Evolutionary conservation across 2,797 vertebrate species (phyloP).

Genomic region (Poliocrania exsul): DNA sequence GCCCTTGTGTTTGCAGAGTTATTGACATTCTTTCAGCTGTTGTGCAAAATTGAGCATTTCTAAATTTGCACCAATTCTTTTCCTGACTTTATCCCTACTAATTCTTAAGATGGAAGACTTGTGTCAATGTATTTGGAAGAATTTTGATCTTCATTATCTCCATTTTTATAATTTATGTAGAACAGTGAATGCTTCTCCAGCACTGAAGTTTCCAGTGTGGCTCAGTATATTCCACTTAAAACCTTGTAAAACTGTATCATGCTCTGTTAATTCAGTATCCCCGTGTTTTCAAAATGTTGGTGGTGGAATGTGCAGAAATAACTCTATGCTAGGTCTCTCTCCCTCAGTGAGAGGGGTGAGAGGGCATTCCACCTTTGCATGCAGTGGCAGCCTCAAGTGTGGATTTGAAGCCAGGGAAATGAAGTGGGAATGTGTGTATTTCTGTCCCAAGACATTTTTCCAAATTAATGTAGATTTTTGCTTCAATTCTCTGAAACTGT

Average conservation of each 20-base stretch:
- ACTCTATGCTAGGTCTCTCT: not conserved
- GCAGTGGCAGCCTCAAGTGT: not conserved
- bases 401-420: not conserved
- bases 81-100: not conserved
- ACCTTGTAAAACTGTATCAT: not conserved
- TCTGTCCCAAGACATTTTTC: not conserved
- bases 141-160: not conserved
- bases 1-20: not conserved
- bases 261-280: not conserved
- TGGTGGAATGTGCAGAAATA: not conserved
- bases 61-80: not conserved
- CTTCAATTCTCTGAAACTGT: not conserved
- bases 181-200: not conserved
- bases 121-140: not conserved
- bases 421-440: not conserved
- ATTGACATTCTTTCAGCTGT: not conserved
- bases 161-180: not conserved
- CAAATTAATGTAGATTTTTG: constrained; percentile 11
- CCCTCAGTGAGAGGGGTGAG: not conserved
- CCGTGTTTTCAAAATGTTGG: not conserved
- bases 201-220: not conserved
- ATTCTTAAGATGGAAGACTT: not conserved
- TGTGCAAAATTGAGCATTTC: not conserved
- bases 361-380: not conserved
- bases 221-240: not conserved